These are phyloP conservation scores for Erythrolamprus reginae DNA, from an alignment of 2,113 vertebrate genomes.

Conservation along the genomic window DNA sequence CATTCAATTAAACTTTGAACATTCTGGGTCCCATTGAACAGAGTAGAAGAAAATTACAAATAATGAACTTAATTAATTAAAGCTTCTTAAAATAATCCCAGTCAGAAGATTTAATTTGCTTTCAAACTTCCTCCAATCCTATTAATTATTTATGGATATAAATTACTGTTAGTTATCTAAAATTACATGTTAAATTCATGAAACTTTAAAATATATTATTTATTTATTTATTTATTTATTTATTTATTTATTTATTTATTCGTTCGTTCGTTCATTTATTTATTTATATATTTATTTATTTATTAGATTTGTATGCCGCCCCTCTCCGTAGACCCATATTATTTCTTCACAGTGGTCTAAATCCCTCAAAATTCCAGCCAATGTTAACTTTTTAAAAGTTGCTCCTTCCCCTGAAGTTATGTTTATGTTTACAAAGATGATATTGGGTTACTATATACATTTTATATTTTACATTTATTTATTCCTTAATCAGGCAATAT, in stretches of 20 bases:
- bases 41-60: background rate
- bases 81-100: background rate
- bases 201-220: background rate
- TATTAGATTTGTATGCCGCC: too few relatives aligned
- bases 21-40: background rate
- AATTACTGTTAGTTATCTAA: background rate
- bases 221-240: too few relatives aligned
- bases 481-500: background rate
- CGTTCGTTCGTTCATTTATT: too few relatives aligned
- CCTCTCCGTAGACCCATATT: too few relatives aligned
- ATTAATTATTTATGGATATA: background rate
- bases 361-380: background rate
- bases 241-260: too few relatives aligned
- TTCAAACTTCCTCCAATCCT: background rate
- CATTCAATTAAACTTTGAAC: background rate
- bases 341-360: background rate
- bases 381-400: background rate
- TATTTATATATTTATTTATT: too few relatives aligned
- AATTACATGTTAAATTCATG: background rate
- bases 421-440: background rate
- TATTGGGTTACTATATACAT: background rate
- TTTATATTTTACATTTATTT: background rate
- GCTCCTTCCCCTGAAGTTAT: background rate
- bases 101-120: background rate
- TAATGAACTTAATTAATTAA: background rate